Conservation (phyloP, 2,113 vertebrate genomes). For the Apteryx owenii region DNA sequence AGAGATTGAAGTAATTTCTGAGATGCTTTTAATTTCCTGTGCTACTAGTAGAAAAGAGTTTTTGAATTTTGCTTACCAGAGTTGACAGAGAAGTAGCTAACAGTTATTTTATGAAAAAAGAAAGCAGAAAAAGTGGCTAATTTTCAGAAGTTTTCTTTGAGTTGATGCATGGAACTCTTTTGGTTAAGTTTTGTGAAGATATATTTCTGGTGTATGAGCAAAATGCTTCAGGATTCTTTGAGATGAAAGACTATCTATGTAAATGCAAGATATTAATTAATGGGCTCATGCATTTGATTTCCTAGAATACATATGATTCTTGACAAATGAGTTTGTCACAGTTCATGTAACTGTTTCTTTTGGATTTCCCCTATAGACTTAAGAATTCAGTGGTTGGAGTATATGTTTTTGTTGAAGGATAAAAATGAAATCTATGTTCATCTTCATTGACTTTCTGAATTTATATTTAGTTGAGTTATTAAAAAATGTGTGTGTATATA, state of each 20-base stretch:
- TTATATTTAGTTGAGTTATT: not conserved
- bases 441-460: not conserved
- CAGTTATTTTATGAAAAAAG: not conserved
- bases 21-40: constrained; percentile 58
- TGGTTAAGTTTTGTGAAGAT: not conserved
- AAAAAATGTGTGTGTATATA: not conserved
- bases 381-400: not conserved
- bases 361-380: not conserved
- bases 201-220: not conserved
- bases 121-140: not conserved
- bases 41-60: not conserved
- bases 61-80: not conserved
- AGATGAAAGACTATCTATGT: not conserved
- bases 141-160: not conserved
- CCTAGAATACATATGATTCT: not conserved
- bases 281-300: not conserved
- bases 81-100: not conserved
- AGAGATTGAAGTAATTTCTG: constrained; percentile 11
- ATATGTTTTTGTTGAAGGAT: not conserved
- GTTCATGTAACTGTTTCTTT: not conserved
- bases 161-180: not conserved
- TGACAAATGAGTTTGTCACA: not conserved
- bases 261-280: not conserved
- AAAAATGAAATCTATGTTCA: not conserved
- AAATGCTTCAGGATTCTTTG: not conserved